These are phyloP conservation scores for Eulemur rufifrons DNA, from an alignment of 2,113 vertebrate species.

Conservation along the genomic window DNA sequence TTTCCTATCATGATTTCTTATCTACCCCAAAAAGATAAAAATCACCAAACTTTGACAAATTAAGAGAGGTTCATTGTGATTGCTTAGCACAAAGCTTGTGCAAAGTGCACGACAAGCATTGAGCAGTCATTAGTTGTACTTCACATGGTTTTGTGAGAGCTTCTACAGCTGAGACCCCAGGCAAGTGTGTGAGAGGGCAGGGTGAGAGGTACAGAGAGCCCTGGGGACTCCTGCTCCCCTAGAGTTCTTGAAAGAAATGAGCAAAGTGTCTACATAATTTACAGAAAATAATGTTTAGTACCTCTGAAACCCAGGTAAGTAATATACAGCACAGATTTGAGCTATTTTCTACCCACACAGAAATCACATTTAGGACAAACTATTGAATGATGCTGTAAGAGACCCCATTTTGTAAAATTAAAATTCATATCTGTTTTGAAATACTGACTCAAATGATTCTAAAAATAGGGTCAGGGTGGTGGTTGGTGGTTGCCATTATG, in stretches of 20 bases:
- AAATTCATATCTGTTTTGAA: conserved; percentile 19
- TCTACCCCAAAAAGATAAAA: not conserved
- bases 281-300: not conserved
- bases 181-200: not conserved
- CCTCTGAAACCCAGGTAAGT: not conserved
- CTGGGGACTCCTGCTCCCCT: not conserved
- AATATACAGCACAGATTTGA: not conserved
- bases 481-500: not conserved
- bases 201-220: not conserved
- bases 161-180: not conserved
- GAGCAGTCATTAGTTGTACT: not conserved
- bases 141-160: not conserved
- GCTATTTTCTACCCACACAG: not conserved
- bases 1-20: not conserved
- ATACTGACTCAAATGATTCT: conserved; percentile 31
- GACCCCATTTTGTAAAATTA: not conserved
- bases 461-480: conserved; percentile 59
- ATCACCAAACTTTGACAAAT: not conserved
- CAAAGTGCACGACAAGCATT: not conserved
- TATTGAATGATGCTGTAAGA: not conserved
- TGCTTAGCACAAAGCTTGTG: not conserved
- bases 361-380: not conserved
- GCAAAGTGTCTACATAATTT: not conserved
- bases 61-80: not conserved
- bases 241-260: not conserved